A percentile compares a stretch with the other conserved stretches of the same genome.
phyloP scores from a whole-genome alignment of 1,140 invertebrate species.

The Dreissena polymorpha region DNA sequence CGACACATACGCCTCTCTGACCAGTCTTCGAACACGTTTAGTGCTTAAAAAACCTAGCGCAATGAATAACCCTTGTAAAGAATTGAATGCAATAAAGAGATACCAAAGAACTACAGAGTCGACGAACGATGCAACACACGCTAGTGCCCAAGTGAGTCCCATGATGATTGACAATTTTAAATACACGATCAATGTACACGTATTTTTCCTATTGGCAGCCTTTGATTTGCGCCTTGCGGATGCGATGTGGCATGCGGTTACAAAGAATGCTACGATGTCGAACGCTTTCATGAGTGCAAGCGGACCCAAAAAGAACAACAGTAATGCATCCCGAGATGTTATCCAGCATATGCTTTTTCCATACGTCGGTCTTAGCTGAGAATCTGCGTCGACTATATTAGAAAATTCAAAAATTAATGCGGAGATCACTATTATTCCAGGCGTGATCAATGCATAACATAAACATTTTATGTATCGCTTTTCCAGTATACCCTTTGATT shows the following conservation, averaged over 20 bases:
- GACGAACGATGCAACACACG: conserved; percentile 65
- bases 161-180: conserved; percentile 79
- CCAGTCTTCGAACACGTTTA: conserved; percentile 33
- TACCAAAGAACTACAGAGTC: conserved; percentile 57
- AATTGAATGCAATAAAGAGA: conserved; percentile 65
- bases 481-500: conserved; percentile 30
- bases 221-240: conserved; percentile 57
- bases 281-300: conserved; percentile 70
- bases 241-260: conserved; percentile 79
- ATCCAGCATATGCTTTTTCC: conserved; percentile 80
- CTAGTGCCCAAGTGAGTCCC: conserved; percentile 76
- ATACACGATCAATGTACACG: conserved; percentile 79
- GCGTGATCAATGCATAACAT: conserved; percentile 72
- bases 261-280: conserved; percentile 71
- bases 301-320: conserved; percentile 75
- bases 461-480: conserved; percentile 81
- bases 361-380: conserved; percentile 60
- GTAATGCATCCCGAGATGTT: conserved; percentile 59
- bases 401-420: conserved; percentile 79
- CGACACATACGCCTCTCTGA: conserved; percentile 11
- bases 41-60: conserved; percentile 58
- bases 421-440: conserved; percentile 78
- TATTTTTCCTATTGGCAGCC: conserved; percentile 34
- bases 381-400: not conserved
- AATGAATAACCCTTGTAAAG: conserved; percentile 64